Evolutionary conservation across 2,888 invertebrate genomes (phyloP).

Genomic region (Cryptus armator): DNA sequence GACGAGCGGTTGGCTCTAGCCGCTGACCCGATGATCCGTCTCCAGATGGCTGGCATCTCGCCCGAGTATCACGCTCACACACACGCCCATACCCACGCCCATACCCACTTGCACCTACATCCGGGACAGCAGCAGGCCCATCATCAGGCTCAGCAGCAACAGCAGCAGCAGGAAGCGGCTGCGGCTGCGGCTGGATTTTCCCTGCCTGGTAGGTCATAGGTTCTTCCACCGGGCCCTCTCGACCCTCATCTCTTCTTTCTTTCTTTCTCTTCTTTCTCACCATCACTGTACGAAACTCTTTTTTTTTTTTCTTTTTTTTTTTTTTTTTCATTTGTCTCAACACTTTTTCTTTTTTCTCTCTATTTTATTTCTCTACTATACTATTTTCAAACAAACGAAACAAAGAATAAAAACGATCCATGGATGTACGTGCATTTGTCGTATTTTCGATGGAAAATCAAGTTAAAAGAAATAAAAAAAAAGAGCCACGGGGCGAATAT

Average conservation of each 20-base stretch:
- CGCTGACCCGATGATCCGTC: slow-evolving; percentile 95
- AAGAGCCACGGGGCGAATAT: not conserved
- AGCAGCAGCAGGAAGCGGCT: slow-evolving; percentile 89
- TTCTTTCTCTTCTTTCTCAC: slow-evolving; percentile 9
- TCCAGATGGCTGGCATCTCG: slow-evolving; percentile 96
- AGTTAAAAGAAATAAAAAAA: not conserved
- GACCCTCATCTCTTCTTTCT: slow-evolving; percentile 35
- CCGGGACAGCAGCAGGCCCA: slow-evolving; percentile 91
- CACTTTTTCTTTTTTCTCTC: not conserved
- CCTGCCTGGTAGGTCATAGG: slow-evolving; percentile 84
- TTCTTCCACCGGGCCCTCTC: slow-evolving; percentile 41
- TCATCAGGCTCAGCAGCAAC: slow-evolving; percentile 81
- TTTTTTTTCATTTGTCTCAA: not conserved
- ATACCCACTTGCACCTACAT: slow-evolving; percentile 95
- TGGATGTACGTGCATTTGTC: not conserved
- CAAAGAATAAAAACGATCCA: not conserved
- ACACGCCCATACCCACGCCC: slow-evolving; percentile 96
- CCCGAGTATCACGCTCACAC: slow-evolving; percentile 97
- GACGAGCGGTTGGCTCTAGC: slow-evolving; percentile 93
- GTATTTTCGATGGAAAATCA: not conserved
- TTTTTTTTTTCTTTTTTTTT: not conserved
- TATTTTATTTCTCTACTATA: not conserved
- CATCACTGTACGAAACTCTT: not conserved
- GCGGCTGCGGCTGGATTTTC: slow-evolving; percentile 85
- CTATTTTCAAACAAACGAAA: not conserved